phyloP scores from a whole-genome alignment of 2,888 invertebrate species.

The Neelides folsomi region DNA sequence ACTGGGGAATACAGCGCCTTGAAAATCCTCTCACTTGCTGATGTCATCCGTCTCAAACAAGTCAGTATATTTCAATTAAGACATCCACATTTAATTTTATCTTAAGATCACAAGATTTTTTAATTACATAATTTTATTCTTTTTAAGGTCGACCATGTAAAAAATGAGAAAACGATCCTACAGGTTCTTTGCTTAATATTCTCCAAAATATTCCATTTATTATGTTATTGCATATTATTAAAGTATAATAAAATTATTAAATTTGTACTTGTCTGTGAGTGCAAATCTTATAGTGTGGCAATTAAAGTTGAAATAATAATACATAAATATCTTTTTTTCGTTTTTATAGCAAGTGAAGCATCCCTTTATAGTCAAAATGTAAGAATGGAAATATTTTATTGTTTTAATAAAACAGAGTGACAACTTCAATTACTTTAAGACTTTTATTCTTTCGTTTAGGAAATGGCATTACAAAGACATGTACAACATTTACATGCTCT shows the following conservation, averaged over 20 bases:
- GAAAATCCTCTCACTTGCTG: slow-evolving; percentile 84
- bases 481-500: slow-evolving; percentile 83
- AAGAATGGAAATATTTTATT: slow-evolving; percentile 41
- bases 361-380: slow-evolving; percentile 92
- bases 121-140: no score
- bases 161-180: slow-evolving; percentile 89
- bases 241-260: no score
- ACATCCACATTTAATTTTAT: no score
- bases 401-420: not conserved
- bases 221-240: no score
- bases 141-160: slow-evolving; percentile 66
- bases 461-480: slow-evolving; percentile 46
- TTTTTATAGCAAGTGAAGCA: slow-evolving; percentile 64
- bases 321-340: not conserved
- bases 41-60: slow-evolving; percentile 87
- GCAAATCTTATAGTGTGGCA: no score
- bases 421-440: not conserved
- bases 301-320: not conserved
- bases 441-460: slow-evolving; percentile 1
- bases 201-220: no score
- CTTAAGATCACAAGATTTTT: no score
- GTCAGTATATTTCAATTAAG: no score
- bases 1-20: slow-evolving; percentile 74
- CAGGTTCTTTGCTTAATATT: no score
- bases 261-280: no score